phyloP scores from a whole-genome alignment of 1,140 invertebrate genomes.

The Chrysoperla carnea region DNA sequence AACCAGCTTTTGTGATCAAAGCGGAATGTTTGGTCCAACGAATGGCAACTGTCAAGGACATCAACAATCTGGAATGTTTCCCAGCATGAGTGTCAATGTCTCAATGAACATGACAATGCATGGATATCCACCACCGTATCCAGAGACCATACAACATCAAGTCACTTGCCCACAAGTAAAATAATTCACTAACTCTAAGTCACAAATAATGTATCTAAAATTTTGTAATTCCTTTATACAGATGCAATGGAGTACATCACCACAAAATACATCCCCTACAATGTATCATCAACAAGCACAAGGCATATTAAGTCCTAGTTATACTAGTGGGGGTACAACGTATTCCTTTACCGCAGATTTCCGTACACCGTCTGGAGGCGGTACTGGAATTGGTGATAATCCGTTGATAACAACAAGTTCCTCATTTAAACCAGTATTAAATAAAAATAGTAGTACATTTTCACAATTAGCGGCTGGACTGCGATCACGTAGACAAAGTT shows the following conservation, averaged over 20 bases:
- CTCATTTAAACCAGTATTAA: slow-evolving; percentile 17
- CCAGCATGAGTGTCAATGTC: slow-evolving; percentile 88
- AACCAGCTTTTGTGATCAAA: not conserved
- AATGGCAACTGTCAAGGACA: slow-evolving; percentile 4
- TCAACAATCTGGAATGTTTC: slow-evolving; percentile 36
- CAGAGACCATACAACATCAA: slow-evolving; percentile 28
- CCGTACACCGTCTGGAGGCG: slow-evolving; percentile 33
- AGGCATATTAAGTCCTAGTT: slow-evolving; percentile 35
- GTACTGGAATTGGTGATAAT: slow-evolving; percentile 14
- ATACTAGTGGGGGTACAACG: slow-evolving; percentile 41
- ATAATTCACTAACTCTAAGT: not conserved
- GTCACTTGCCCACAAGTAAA: slow-evolving; percentile 41
- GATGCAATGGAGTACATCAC: slow-evolving; percentile 41
- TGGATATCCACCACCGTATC: slow-evolving; percentile 45
- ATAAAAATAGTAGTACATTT: not conserved
- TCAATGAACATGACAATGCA: slow-evolving; percentile 97
- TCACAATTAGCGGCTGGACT: not conserved
- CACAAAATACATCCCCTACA: slow-evolving; percentile 27
- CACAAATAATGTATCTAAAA: no score
- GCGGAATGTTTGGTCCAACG: not conserved
- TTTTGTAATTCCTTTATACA: slow-evolving; percentile 12
- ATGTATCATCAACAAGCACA: slow-evolving; percentile 2
- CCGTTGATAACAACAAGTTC: slow-evolving; percentile 10
- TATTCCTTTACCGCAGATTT: slow-evolving; percentile 69
- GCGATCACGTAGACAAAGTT: not conserved